Evolutionary conservation across 2,888 invertebrate species (phyloP).

Genomic region (Agonopterix alstromeriana): DNA sequence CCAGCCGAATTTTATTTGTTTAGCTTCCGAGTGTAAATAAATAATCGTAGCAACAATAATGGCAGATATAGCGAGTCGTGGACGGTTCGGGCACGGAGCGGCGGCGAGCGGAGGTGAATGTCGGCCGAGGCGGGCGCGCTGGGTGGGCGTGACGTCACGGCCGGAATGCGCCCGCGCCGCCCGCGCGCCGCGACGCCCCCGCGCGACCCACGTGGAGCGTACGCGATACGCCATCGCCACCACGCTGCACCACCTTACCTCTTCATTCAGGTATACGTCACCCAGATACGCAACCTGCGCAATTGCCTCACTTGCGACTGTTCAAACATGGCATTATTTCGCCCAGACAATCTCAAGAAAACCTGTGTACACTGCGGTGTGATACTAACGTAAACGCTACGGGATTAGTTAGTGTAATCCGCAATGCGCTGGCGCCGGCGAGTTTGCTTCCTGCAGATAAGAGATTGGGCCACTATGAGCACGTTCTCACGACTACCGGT

Average conservation of each 20-base stretch:
- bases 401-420: conserved; percentile 49
- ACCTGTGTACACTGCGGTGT: conserved; percentile 13
- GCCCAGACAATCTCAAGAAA: conserved; percentile 10
- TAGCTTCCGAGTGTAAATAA: conserved; percentile 44
- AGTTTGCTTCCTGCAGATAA: conserved; percentile 67
- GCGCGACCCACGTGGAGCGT: conserved; percentile 44
- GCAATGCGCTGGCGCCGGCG: conserved; percentile 52
- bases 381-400: conserved; percentile 34
- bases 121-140: conserved; percentile 57
- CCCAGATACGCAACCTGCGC: conserved; percentile 22
- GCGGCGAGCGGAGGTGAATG: conserved; percentile 59
- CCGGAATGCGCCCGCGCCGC: conserved; percentile 68
- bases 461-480: conserved; percentile 39
- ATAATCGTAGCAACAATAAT: conserved; percentile 41
- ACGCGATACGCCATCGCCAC: conserved; percentile 43
- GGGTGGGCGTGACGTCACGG: conserved; percentile 76
- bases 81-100: conserved; percentile 32
- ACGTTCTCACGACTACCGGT: conserved; percentile 41
- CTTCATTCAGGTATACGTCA: conserved; percentile 53
- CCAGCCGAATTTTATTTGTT: conserved; percentile 36
- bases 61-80: conserved; percentile 49
- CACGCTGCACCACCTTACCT: conserved; percentile 32
- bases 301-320: conserved; percentile 12
- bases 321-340: conserved; percentile 8
- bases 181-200: conserved; percentile 11